Conservation (phyloP, 2,888 invertebrate species). For the Harmothoe impar region DNA sequence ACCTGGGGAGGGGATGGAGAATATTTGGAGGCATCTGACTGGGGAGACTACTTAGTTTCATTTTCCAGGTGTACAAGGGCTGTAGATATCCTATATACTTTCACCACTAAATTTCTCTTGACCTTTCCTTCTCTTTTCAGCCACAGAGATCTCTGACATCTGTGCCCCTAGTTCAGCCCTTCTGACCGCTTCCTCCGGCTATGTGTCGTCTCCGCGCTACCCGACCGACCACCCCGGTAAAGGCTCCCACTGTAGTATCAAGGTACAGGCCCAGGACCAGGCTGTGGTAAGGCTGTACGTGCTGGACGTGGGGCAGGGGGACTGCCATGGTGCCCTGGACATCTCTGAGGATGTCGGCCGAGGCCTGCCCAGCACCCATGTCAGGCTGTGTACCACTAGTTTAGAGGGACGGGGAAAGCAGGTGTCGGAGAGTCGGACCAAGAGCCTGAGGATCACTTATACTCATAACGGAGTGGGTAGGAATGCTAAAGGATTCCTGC, state of each 20-base stretch:
- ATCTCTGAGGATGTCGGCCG: background rate
- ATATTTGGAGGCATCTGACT: too few relatives aligned
- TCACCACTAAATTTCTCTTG: background rate
- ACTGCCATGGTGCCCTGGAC: background rate
- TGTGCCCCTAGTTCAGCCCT: background rate
- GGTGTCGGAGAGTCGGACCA: background rate
- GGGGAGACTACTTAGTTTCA: too few relatives aligned
- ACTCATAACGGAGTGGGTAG: background rate
- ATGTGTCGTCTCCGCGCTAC: slow-evolving; percentile 27
- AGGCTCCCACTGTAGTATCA: background rate
- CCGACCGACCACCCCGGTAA: background rate
- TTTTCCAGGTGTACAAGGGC: too few relatives aligned
- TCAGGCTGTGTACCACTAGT: background rate
- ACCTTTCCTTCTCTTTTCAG: background rate
- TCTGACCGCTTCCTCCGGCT: background rate
- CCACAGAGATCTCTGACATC: background rate
- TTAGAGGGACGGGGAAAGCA: background rate
- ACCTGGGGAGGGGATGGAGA: too few relatives aligned
- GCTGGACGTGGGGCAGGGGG: slow-evolving; percentile 17
- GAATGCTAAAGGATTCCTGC: slow-evolving; percentile 20
- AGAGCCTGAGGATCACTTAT: background rate
- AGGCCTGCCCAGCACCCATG: background rate
- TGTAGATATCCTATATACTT: too few relatives aligned
- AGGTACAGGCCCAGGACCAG: background rate
- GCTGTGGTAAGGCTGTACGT: background rate